A percentile compares a stretch with the other conserved stretches of the same genome.
These are phyloP conservation scores for Psilopsiagon aymara DNA, from an alignment of 2,113 vertebrate species.

Conservation along the genomic window DNA sequence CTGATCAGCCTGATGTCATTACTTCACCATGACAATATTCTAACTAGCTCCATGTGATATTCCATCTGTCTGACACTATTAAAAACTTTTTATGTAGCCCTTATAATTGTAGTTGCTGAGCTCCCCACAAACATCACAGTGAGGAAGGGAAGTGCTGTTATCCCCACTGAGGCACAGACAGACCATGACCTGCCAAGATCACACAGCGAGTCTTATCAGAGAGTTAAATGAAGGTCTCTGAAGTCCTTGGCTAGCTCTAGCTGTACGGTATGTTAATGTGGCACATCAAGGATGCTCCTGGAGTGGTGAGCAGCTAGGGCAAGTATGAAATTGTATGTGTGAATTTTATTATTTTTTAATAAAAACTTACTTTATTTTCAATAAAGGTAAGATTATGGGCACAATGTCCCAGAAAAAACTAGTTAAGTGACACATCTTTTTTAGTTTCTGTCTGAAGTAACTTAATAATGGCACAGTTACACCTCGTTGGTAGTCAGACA, in stretches of 20 bases:
- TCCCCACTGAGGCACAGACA: background rate
- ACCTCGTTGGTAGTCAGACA: background rate
- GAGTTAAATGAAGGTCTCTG: background rate
- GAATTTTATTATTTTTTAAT: slow-evolving; percentile 25
- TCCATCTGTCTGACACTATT: slow-evolving; percentile 59
- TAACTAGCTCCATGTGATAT: slow-evolving; percentile 57
- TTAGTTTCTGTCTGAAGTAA: background rate
- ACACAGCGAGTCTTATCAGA: background rate
- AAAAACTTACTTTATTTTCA: slow-evolving; percentile 37
- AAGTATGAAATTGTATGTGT: background rate
- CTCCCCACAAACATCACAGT: background rate
- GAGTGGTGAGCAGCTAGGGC: background rate
- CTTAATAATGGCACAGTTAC: background rate
- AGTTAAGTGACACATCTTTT: background rate
- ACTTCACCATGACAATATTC: slow-evolving; percentile 44
- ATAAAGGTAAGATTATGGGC: slow-evolving; percentile 7
- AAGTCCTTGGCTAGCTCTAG: background rate
- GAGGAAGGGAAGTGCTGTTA: slow-evolving; percentile 22
- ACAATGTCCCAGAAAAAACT: background rate
- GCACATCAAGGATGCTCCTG: background rate
- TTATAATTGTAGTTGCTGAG: slow-evolving; percentile 25
- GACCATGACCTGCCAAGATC: slow-evolving; percentile 1
- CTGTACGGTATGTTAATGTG: background rate
- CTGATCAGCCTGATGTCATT: slow-evolving; percentile 62
- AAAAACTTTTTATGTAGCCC: slow-evolving; percentile 28